Evolutionary conservation across 2,888 invertebrate genomes (phyloP).

Genomic region (Agrochola litura): DNA sequence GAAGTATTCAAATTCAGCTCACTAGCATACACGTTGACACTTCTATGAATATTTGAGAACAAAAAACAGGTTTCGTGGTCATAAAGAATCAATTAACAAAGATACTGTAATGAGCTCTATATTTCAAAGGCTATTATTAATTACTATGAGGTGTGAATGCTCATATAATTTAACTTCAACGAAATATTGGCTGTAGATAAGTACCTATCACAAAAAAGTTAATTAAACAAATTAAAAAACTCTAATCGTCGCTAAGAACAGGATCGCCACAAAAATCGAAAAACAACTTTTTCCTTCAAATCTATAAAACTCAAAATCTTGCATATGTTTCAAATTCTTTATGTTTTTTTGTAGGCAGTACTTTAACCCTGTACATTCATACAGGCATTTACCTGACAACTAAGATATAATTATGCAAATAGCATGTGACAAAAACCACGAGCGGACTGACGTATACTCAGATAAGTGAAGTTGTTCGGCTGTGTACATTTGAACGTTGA

Average conservation of each 20-base stretch:
- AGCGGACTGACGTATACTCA: constrained; percentile 64
- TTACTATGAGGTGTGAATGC: not conserved
- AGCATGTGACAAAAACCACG: constrained; percentile 76
- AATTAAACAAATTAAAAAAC: not conserved
- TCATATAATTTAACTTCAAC: not conserved
- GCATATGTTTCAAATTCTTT: not conserved
- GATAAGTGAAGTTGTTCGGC: constrained; percentile 71
- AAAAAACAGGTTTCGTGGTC: constrained; percentile 29
- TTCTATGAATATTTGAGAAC: constrained; percentile 9
- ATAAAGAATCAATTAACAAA: constrained; percentile 35
- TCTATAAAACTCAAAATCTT: not conserved
- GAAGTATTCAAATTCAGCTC: constrained; percentile 45
- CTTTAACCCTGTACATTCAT: constrained; percentile 41
- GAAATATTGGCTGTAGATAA: not conserved
- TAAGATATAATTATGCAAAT: constrained; percentile 66
- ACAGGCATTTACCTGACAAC: constrained; percentile 37
- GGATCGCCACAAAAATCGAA: not conserved
- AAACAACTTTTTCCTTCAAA: not conserved
- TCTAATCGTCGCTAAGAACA: not conserved
- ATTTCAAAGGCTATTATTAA: constrained; percentile 8
- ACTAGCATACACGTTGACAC: constrained; percentile 3
- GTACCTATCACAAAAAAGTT: not conserved
- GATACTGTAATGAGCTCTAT: constrained; percentile 32
- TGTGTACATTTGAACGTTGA: constrained; percentile 65
- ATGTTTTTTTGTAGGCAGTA: constrained; percentile 17